Percentiles rank a stretch among this genome's conserved stretches.
Evolutionary conservation across 2,113 vertebrate genomes (phyloP).

Genomic region (Lagenorhynchus albirostris): DNA sequence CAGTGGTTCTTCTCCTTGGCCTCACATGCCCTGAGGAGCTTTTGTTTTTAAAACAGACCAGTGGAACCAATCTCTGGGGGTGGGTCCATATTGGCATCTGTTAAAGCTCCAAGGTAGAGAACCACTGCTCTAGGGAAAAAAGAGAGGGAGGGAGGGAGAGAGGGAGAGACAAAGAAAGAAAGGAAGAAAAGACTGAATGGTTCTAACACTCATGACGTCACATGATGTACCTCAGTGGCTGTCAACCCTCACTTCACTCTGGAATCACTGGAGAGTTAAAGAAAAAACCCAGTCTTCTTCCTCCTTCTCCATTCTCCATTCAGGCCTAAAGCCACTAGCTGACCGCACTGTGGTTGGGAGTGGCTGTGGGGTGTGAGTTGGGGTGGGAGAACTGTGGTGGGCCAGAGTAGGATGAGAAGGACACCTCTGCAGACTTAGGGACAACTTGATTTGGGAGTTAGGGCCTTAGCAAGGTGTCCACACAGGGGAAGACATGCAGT

Average conservation of each 20-base stretch:
- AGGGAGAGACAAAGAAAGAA: neutral
- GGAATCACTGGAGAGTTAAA: neutral
- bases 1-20: neutral
- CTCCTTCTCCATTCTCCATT: neutral
- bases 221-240: neutral
- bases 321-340: neutral
- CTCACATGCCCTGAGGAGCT: neutral
- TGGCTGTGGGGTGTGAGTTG: neutral
- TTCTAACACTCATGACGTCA: neutral
- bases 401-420: neutral
- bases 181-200: neutral
- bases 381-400: neutral
- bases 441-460: neutral
- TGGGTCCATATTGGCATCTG: neutral
- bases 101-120: neutral
- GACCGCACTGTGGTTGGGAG: neutral
- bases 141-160: neutral
- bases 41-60: neutral
- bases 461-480: neutral
- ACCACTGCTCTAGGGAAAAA: neutral
- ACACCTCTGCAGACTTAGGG: neutral
- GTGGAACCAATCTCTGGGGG: neutral
- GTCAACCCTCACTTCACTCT: neutral
- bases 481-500: accelerated
- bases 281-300: neutral